Conservation (phyloP, 1,140 invertebrate genomes). For the Halesus radiatus region DNA sequence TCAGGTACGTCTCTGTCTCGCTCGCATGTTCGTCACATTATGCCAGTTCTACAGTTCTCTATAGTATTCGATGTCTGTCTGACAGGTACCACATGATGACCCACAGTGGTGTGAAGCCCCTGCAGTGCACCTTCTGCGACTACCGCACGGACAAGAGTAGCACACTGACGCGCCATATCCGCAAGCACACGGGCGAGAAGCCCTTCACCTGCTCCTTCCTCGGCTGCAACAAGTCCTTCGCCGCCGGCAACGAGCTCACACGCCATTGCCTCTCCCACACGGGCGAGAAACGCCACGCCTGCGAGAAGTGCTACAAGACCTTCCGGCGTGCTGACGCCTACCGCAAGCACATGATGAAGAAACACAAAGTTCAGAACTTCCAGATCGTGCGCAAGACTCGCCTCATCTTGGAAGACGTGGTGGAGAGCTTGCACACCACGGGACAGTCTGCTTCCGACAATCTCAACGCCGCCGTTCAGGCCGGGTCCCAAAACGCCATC, state of each 20-base stretch:
- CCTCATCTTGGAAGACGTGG: conserved; percentile 30
- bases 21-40: neutral
- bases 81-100: conserved; percentile 39
- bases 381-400: conserved; percentile 18
- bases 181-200: conserved; percentile 32
- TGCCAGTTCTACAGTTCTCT: neutral
- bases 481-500: conserved; percentile 5
- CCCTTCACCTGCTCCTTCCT: conserved; percentile 30
- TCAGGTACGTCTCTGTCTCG: neutral
- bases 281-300: conserved; percentile 20
- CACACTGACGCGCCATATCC: conserved; percentile 21
- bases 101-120: conserved; percentile 23
- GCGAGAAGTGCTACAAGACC: conserved; percentile 32
- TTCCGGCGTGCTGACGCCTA: conserved; percentile 22
- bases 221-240: conserved; percentile 40
- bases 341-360: conserved; percentile 37
- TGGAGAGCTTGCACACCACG: conserved; percentile 13
- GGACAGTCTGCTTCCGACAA: conserved; percentile 16
- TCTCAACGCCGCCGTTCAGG: conserved; percentile 1
- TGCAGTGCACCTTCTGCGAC: conserved; percentile 26
- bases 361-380: conserved; percentile 31
- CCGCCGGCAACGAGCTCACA: conserved; percentile 32
- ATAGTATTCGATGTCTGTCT: neutral
- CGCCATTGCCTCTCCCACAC: conserved; percentile 38
- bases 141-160: conserved; percentile 33